Percentiles rank a stretch among this genome's conserved stretches.
Evolutionary conservation across 2,888 invertebrate genomes (phyloP).

Genomic region (Trissonchulus sp.): DNA sequence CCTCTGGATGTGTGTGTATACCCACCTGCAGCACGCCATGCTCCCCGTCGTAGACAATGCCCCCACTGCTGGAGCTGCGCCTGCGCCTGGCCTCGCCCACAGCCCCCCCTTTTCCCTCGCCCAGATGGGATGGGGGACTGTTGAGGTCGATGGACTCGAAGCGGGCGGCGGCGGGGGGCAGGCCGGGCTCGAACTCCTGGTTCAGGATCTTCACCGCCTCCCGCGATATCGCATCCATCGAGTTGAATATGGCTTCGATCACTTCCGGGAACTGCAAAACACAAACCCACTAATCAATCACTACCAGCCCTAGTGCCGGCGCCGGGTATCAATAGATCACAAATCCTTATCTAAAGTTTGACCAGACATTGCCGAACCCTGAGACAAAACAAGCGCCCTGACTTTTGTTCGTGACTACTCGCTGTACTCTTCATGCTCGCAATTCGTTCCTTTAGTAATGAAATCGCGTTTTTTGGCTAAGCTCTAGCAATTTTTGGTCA

Average conservation of each 20-base stretch:
- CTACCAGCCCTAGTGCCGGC: too few relatives aligned
- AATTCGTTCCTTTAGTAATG: too few relatives aligned
- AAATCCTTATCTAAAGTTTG: too few relatives aligned
- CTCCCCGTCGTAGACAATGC: background rate
- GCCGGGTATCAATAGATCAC: too few relatives aligned
- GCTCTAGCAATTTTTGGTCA: too few relatives aligned
- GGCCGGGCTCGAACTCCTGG: slow-evolving; percentile 2
- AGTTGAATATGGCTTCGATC: slow-evolving; percentile 67
- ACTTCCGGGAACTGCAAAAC: slow-evolving; percentile 62
- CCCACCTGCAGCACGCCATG: background rate
- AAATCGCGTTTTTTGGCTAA: too few relatives aligned
- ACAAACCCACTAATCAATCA: too few relatives aligned
- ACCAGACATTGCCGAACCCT: too few relatives aligned
- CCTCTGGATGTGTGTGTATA: too few relatives aligned
- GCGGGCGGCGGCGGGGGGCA: background rate
- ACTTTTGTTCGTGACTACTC: too few relatives aligned
- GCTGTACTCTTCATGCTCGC: too few relatives aligned
- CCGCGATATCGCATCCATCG: slow-evolving; percentile 65
- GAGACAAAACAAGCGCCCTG: too few relatives aligned
- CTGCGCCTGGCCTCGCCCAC: background rate
- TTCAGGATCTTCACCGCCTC: slow-evolving; percentile 53
- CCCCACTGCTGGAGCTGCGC: background rate
- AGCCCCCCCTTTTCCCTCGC: background rate
- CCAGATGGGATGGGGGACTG: background rate
- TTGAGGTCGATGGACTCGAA: background rate